Evolutionary conservation across 92 coral and sea anemone genomes (phyloP), one percentile per base, ranked within the genome.

Genomic region (Montipora capitata): DNA sequence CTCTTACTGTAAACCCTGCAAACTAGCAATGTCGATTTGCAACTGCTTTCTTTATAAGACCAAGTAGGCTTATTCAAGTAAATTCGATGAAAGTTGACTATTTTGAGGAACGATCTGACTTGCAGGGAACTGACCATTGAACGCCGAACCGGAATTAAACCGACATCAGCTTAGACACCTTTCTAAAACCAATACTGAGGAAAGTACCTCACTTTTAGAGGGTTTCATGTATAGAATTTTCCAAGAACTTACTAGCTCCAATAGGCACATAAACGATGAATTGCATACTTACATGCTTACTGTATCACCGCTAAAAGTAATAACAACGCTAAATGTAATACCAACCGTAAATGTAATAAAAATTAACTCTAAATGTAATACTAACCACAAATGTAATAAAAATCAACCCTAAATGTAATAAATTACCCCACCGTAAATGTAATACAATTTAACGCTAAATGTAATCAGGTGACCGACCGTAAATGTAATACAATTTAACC

Each of bases 241-340:
- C 61, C 61, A 54, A 54, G 61, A 54, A 54, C 11, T 54, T 54
- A 54, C 61, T 6, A 54, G 61, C 61, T 54, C 10, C 8, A 54
- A 54, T 5, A 54, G 10, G 61, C 10, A 54, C 61, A 54, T 54
- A 54, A 54, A 54, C 61, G 16, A 54, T 6, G 61, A 54, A 54
- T 54, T 54, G 61, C 6, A 69, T 71, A 42, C 56, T 80, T 80
- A 80, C 85, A 63, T 66, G 62, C 39, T 80, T 35, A 80, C 76
- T n/a, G n/a, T n/a, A n/a, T n/a, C n/a, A n/a, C n/a, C n/a, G n/a
- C n/a, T n/a, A n/a, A n/a, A n/a, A n/a, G n/a, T n/a, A n/a, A n/a
- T n/a, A n/a, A n/a, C n/a, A n/a, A n/a, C n/a, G n/a, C n/a, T n/a
- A n/a, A n/a, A n/a, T n/a, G n/a, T n/a, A n/a, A n/a, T n/a, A n/a